phyloP scores from a whole-genome alignment of 1,140 invertebrate species.

The Heliothis subflexa region DNA sequence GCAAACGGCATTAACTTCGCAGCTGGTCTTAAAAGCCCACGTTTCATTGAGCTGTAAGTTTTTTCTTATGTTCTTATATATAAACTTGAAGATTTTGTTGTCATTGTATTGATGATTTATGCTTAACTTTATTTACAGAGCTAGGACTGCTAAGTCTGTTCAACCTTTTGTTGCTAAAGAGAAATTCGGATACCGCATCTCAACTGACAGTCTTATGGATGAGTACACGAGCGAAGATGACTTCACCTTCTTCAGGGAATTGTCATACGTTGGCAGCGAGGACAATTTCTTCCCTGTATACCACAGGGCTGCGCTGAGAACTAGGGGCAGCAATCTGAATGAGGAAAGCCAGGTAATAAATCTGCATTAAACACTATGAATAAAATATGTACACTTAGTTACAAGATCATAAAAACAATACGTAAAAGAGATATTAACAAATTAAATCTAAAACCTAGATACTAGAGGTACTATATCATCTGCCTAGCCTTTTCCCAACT shows the following conservation, averaged over 20 bases:
- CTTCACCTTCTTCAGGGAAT: slow-evolving; percentile 70
- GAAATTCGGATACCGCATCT: slow-evolving; percentile 85
- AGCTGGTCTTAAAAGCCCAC: slow-evolving; percentile 74
- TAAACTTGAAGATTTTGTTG: background rate
- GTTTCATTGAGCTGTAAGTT: slow-evolving; percentile 50
- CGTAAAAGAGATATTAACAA: too few species aligned
- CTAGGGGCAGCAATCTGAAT: slow-evolving; percentile 82
- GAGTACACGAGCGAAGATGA: slow-evolving; percentile 79
- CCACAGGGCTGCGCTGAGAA: slow-evolving; percentile 71
- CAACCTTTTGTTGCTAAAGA: slow-evolving; percentile 85
- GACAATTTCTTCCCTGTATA: slow-evolving; percentile 86
- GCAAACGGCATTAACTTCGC: slow-evolving; percentile 87
- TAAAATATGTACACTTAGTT: too few species aligned
- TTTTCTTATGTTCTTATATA: background rate
- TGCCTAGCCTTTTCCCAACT: too few species aligned
- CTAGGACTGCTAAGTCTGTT: slow-evolving; percentile 86
- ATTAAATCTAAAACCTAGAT: too few species aligned
- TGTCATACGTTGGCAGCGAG: slow-evolving; percentile 86
- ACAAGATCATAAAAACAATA: too few species aligned
- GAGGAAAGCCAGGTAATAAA: slow-evolving; percentile 67
- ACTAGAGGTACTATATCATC: too few species aligned
- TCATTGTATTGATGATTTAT: background rate
- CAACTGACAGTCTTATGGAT: slow-evolving; percentile 80
- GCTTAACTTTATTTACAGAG: slow-evolving; percentile 68
- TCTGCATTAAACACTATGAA: background rate